Conservation (phyloP, 2,113 vertebrate species). For the Bambusicola thoracicus region DNA sequence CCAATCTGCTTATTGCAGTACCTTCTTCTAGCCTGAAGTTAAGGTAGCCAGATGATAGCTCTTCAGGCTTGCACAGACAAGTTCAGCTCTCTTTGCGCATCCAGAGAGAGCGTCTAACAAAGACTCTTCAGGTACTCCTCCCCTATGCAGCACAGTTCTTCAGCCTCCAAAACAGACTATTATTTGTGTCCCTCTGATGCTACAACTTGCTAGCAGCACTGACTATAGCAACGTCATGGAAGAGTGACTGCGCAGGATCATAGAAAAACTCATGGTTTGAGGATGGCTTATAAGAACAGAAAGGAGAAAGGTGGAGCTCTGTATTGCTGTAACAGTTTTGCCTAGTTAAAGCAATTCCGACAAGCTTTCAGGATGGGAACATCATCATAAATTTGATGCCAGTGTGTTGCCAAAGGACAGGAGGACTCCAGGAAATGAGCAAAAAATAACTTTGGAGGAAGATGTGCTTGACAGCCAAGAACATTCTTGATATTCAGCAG, state of each 20-base stretch:
- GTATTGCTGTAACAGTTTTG: background rate
- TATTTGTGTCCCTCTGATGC: background rate
- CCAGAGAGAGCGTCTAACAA: background rate
- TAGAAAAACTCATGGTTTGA: background rate
- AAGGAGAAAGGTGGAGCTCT: background rate
- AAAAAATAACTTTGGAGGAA: background rate
- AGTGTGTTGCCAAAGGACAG: background rate
- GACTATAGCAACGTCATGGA: background rate
- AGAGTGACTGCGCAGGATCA: background rate
- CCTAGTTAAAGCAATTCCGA: background rate
- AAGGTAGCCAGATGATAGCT: background rate
- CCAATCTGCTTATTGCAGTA: background rate
- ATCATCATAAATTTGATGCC: background rate
- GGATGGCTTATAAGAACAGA: background rate
- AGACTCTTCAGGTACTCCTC: background rate
- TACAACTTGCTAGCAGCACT: background rate
- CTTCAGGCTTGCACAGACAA: background rate
- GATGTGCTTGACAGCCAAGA: background rate
- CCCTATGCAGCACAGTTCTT: background rate
- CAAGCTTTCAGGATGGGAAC: background rate
- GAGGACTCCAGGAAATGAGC: background rate
- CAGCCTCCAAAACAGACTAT: background rate
- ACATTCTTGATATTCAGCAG: background rate
- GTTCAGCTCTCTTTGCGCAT: background rate
- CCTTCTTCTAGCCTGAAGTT: background rate